Evolutionary conservation across 2,113 vertebrate species (phyloP), one percentile per base, ranked within the genome.

Genomic region (Amphiprion ocellaris): DNA sequence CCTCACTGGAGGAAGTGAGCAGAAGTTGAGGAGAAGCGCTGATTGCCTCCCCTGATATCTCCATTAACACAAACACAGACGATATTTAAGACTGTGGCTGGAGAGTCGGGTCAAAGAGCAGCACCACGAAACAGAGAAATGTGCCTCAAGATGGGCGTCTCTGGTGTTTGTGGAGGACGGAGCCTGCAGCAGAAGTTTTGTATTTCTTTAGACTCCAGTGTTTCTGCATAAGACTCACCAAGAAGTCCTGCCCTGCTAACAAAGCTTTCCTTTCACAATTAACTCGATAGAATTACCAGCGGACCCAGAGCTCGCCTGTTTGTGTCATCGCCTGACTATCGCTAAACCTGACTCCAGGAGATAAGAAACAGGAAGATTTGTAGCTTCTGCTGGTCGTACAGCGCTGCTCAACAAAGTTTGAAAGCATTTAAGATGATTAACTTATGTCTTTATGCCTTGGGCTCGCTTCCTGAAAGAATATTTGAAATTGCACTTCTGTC

Each of bases 391-490:
- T 81, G 49, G 33, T 63, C 81, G 49, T 65, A 33, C 74, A 66
- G 54, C 65, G 2, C 49, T 49, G 47, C 24, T 81, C 64, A 39
- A 67, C 72, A 58, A 59, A 65, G 81, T 77, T 10, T 67, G n/a
- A 82, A 59, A 71, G 69, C 58, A 37, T 81, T 80, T 64, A 63
- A 74, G 72, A 74, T 77, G 79, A 89, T 82, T 84, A 85, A 70
- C 54, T 68, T 74, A 54, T 69, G 65, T 87, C 72, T 83, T 75
- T 69, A 76, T 59, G 70, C 75, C 69, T 71, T 60, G 39, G 74
- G 73, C 58, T 69, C 24, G 10, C 21, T 74, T 72, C 82, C 82
- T 78, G 63, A 62, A 59, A 60, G 54, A 73, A 82, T 77, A 70
- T 84, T 78, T 53, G 37, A 60, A 78, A 72, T 72, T 72, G 50